A percentile compares a stretch with the other conserved stretches of the same genome.
Evolutionary conservation across 2,797 vertebrate species (phyloP).

Genomic region (Chelon labrosus): DNA sequence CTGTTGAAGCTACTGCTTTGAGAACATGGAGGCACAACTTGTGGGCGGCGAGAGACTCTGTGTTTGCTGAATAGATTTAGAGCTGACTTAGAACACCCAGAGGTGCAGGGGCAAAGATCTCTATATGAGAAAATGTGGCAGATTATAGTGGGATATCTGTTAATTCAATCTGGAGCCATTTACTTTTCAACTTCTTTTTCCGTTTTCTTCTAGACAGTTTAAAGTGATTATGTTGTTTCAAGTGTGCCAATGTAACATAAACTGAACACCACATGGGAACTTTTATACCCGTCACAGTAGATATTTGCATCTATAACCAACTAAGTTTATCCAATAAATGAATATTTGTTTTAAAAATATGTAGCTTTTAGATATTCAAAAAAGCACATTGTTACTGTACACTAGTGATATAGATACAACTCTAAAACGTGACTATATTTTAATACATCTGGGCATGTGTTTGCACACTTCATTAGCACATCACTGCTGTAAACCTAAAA

Average conservation of each 20-base stretch:
- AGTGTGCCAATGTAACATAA: neutral
- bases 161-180: neutral
- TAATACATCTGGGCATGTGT: too few relatives aligned
- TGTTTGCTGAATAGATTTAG: constrained; percentile 27
- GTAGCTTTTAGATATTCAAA: neutral
- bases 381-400: neutral
- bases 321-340: neutral
- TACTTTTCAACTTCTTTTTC: neutral
- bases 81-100: constrained; percentile 23
- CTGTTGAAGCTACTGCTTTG: constrained; percentile 39
- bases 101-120: neutral
- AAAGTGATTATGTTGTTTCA: neutral
- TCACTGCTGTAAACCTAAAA: neutral
- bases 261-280: neutral
- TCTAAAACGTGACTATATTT: too few relatives aligned
- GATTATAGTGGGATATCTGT: neutral
- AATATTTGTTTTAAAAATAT: neutral
- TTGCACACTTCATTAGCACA: too few relatives aligned
- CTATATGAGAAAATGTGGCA: neutral
- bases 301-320: neutral
- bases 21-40: constrained; percentile 9
- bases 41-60: neutral
- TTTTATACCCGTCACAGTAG: neutral
- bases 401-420: too few relatives aligned
- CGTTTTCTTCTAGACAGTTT: neutral